Evolutionary conservation across 2,797 vertebrate genomes (phyloP), one percentile per base, ranked within the genome.

Genomic region (Octomys mimax): DNA sequence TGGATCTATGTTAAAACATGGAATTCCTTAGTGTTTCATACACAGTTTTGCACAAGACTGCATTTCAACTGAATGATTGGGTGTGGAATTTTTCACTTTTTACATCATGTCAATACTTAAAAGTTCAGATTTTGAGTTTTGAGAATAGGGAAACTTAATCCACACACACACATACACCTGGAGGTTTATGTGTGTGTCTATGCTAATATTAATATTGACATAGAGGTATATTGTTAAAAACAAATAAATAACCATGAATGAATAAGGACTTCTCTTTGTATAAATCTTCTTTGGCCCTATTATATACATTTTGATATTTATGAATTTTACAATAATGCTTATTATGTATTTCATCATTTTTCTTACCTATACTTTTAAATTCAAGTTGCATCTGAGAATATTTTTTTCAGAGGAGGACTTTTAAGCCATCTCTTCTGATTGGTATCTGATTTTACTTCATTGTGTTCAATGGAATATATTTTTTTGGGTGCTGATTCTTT

Each of bases 381-480:
- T 83, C 28, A 61, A 91, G 12, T 57, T n/a, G 33, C 59, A 18
- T 46, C 14, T 82, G 26, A 42, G 28, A 68, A 2, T 61, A 81
- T 42, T 42, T 82, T 91, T n/a, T 61, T 26, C 39, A 62, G 6
- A 42, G 79, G 46, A 42, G 14, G 14, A 31, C 9, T 28, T 36
- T 7, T 18, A 54, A 42, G 64, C 31, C 13, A 42, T 81, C 19
- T 81, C 14, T 36, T 93, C 81, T 78, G 5, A 77, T 5, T 70
- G 39, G 22, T 61, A 49, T 19, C 26, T 78, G 52, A 93, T 52
- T 95, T 91, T 82, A 61, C 77, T 87, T 91, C 28, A 81, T 36
- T 77, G 1, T 54, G 14, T 13, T 79, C n/a, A 62, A 54, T n/a
- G 31, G 31, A 92, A 46, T 11, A 62, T 82, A 87, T 54, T 24